Conservation (phyloP, 2,888 invertebrate genomes). For the Volucella bombylans region DNA sequence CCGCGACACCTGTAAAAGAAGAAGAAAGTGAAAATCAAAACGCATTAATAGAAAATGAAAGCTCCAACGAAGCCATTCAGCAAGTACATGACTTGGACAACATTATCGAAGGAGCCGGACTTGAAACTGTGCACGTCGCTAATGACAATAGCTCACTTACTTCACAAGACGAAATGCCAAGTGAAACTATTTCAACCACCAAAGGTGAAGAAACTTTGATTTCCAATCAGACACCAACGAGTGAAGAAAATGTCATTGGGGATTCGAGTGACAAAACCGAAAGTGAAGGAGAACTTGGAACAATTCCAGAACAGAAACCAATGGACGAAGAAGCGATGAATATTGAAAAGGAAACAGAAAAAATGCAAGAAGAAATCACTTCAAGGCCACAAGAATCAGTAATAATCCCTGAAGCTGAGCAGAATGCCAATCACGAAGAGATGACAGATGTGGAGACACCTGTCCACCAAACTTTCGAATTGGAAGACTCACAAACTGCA, state of each 20-base stretch:
- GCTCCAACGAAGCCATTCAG: slow-evolving; percentile 45
- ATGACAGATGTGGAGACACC: slow-evolving; percentile 43
- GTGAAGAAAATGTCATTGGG: slow-evolving; percentile 41
- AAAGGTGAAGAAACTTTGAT: slow-evolving; percentile 43
- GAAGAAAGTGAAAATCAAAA: slow-evolving; percentile 25
- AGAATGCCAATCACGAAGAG: slow-evolving; percentile 48
- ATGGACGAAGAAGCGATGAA: slow-evolving; percentile 31
- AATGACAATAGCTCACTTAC: slow-evolving; percentile 54
- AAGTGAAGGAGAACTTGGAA: slow-evolving; percentile 62
- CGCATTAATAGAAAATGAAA: slow-evolving; percentile 46
- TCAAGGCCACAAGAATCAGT: background rate
- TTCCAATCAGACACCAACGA: slow-evolving; percentile 35
- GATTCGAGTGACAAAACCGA: slow-evolving; percentile 61
- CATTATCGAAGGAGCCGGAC: slow-evolving; percentile 50
- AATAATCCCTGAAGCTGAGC: slow-evolving; percentile 2
- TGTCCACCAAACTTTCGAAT: slow-evolving; percentile 70
- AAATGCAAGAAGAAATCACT: slow-evolving; percentile 44
- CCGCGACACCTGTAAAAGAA: slow-evolving; percentile 11
- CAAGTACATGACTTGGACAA: slow-evolving; percentile 56
- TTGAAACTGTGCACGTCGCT: slow-evolving; percentile 26
- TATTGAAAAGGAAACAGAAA: background rate
- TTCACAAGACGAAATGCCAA: slow-evolving; percentile 46
- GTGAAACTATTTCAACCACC: slow-evolving; percentile 32
- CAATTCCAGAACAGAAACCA: slow-evolving; percentile 40
- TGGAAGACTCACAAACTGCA: slow-evolving; percentile 43